Base-by-base conservation (phyloP, 2,797 vertebrate genomes). In the Galagoides demidoff region DNA sequence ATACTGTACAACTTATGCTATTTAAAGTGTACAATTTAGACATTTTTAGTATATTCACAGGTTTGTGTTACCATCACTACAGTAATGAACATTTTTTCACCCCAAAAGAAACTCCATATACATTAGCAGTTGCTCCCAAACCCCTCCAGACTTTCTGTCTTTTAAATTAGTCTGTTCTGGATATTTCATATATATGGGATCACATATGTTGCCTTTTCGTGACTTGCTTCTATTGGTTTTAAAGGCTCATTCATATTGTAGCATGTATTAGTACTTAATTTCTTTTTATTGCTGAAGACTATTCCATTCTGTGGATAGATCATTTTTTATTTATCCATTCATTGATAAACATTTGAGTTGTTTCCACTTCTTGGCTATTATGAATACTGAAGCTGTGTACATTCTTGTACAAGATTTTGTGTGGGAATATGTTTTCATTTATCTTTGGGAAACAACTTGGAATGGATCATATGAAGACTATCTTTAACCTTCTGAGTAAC, bases 281-380 rank as follows among this genome's bases (percentile, higher is more conserved):
- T 92, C 27, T 71, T 92, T 71, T 90, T 82, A 31, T 74, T 87
- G n/a, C 57, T 52, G 59, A 94, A n/a, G 74, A 49, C 4, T 52
- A 63, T 74, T 85, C 14, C 29, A 61, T 79, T 64, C 19, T 85
- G 22, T 73, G 37, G 34, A 1, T 37, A 29, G 66, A 39, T 71
- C 61, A 77, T 25, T 76, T 74, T 82, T 89, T 70, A 34, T 22
- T 70, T 64, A 45, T 83, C 43, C 17, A 13, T 64, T 76, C 25
- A 63, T 27, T 39, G 45, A 43, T 52, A 52, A 23, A 23, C 70
- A 78, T 90, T 76, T 86, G 37, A 17, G 17, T 45, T 45, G 7
- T 85, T 74, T 92, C 45, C 37, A 71, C 55, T 86, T 64, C 37
- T 49, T 52, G 23, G 22, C 63, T 73, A 43, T 29, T 79, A 55